Conservation (phyloP, 2,797 vertebrate species). For the Moxostoma hubbsi region DNA sequence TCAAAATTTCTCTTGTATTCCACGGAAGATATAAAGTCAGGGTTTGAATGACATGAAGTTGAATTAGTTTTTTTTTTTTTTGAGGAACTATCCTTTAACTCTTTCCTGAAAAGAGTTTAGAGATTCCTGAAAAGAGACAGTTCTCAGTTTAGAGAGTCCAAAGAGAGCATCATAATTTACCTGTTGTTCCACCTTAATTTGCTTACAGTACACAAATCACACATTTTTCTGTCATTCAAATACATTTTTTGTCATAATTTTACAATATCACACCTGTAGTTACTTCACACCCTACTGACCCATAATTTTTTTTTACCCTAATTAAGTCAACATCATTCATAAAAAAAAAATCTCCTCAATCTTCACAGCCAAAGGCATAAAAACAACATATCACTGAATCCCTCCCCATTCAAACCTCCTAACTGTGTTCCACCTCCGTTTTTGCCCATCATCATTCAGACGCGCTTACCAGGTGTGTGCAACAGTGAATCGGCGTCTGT, state of each 20-base stretch:
- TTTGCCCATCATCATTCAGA: neutral
- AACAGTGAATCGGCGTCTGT: conserved; percentile 95
- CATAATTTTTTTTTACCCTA: conserved; percentile 2
- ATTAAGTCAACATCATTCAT: conserved; percentile 26
- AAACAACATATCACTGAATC: neutral
- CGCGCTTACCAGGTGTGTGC: conserved; percentile 96
- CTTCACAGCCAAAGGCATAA: neutral
- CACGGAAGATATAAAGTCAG: too few species aligned
- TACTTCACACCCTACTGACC: neutral
- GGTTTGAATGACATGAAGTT: too few species aligned
- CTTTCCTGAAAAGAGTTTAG: neutral
- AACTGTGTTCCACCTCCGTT: conserved; percentile 62
- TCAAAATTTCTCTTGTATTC: too few species aligned
- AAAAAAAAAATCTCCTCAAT: neutral
- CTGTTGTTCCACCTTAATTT: neutral
- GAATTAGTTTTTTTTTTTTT: too few species aligned
- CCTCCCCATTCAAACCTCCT: conserved; percentile 4
- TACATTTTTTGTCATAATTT: neutral
- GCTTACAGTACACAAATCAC: neutral
- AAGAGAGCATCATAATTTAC: conserved; percentile 18
- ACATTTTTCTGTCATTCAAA: neutral
- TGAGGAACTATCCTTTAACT: neutral
- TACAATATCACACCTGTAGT: conserved; percentile 3
- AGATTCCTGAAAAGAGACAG: too few species aligned
- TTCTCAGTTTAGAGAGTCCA: neutral